Conservation (phyloP, 2,797 vertebrate genomes). For the Danio tinwini region DNA sequence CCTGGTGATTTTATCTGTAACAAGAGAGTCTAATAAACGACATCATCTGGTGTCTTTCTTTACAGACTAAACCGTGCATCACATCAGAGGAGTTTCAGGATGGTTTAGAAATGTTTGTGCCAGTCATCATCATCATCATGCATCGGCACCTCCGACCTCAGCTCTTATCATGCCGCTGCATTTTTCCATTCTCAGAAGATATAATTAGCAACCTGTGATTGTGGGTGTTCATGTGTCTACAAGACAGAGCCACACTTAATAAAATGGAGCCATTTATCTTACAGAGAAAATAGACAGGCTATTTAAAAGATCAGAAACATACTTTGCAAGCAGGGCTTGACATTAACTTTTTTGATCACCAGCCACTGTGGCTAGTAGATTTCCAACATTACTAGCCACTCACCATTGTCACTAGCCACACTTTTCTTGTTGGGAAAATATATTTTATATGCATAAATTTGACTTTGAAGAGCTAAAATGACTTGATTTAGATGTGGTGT, state of each 20-base stretch:
- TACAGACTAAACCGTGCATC: background rate
- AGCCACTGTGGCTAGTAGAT: too few species aligned
- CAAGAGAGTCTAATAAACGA: background rate
- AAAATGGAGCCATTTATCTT: background rate
- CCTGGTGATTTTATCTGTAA: background rate
- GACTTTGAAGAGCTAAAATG: too few species aligned
- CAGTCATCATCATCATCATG: background rate
- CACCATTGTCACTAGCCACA: too few species aligned
- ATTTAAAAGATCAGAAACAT: background rate
- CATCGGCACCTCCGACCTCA: slow-evolving; percentile 3
- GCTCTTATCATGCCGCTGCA: background rate
- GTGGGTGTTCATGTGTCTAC: background rate
- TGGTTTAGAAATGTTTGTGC: background rate
- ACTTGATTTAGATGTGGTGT: too few species aligned
- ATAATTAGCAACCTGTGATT: slow-evolving; percentile 9
- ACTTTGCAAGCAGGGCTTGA: background rate
- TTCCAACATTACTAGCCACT: too few species aligned
- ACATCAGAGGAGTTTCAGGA: background rate
- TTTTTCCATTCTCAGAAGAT: slow-evolving; percentile 11
- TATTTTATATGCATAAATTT: too few species aligned
- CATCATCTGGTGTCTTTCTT: background rate
- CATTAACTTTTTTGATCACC: too few species aligned
- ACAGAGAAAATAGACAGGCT: background rate
- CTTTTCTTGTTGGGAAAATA: too few species aligned
- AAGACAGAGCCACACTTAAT: background rate